Evolutionary conservation across 2,888 invertebrate genomes (phyloP).

Genomic region (Orchesellides sinensis): DNA sequence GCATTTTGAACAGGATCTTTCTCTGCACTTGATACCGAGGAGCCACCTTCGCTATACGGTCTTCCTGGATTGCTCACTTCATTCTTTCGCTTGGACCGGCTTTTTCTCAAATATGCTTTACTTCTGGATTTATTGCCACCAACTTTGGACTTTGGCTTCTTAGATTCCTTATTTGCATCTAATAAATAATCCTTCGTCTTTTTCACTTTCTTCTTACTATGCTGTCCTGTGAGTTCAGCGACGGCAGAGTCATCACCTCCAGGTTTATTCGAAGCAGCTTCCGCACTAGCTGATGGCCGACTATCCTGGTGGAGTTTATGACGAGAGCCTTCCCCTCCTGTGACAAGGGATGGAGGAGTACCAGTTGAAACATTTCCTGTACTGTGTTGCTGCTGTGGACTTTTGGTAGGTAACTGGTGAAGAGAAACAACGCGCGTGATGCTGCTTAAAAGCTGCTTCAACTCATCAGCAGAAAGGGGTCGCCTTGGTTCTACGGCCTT

Average conservation of each 20-base stretch:
- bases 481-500: not conserved
- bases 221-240: no score
- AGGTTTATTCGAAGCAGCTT: not conserved
- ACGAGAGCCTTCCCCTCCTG: no score
- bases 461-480: conserved; percentile 39
- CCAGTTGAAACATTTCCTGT: no score
- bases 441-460: conserved; percentile 49
- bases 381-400: no score
- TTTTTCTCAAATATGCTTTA: conserved; percentile 12
- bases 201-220: not conserved
- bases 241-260: no score
- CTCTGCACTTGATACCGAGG: conserved; percentile 30
- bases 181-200: not conserved
- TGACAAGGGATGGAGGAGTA: no score
- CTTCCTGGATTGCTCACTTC: not conserved
- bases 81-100: not conserved
- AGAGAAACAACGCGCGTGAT: conserved; percentile 57
- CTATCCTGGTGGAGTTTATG: no score
- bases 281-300: not conserved
- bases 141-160: conserved; percentile 7
- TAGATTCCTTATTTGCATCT: not conserved
- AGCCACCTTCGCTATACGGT: conserved; percentile 17
- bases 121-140: conserved; percentile 3
- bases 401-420: conserved; percentile 34
- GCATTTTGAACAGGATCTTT: conserved; percentile 50